A percentile compares a stretch with the other conserved stretches of the same genome.
Conservation (phyloP, 2,888 invertebrate genomes). For the Melanostoma scalare region DNA sequence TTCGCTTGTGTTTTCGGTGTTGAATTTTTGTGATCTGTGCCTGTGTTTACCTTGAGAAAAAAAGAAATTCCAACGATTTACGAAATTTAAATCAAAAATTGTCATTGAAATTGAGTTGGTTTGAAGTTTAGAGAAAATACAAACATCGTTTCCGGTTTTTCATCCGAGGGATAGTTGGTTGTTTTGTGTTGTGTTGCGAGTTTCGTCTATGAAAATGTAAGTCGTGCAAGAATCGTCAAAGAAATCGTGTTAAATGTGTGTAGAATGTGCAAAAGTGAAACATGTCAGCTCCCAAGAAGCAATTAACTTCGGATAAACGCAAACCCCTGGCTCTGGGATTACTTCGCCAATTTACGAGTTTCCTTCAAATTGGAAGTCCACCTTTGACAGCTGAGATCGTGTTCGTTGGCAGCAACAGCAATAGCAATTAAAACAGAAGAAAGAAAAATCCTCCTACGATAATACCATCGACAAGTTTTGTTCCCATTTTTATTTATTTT, state of each 20-base stretch:
- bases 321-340: constrained; percentile 52
- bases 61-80: constrained; percentile 8
- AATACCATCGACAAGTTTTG: constrained; percentile 39
- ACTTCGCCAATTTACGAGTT: constrained; percentile 26
- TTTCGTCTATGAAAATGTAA: constrained; percentile 58
- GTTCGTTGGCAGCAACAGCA: constrained; percentile 35
- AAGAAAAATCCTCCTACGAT: constrained; percentile 44
- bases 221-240: constrained; percentile 40
- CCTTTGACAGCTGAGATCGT: constrained; percentile 47
- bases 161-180: too few relatives aligned
- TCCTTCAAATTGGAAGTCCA: constrained; percentile 63
- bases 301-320: constrained; percentile 65
- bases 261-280: constrained; percentile 66
- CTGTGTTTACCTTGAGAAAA: constrained; percentile 49
- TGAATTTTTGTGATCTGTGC: constrained; percentile 38
- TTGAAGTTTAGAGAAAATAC: neutral
- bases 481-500: constrained; percentile 41
- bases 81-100: too few relatives aligned
- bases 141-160: neutral
- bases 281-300: constrained; percentile 53
- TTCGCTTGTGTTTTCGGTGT: constrained; percentile 44
- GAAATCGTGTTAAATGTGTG: constrained; percentile 8
- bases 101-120: neutral
- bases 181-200: too few relatives aligned
- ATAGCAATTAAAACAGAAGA: neutral